Percentiles rank a stretch among this genome's conserved stretches.
phyloP scores from a whole-genome alignment of 2,113 vertebrate species.

The Cephalopholis sonnerati region DNA sequence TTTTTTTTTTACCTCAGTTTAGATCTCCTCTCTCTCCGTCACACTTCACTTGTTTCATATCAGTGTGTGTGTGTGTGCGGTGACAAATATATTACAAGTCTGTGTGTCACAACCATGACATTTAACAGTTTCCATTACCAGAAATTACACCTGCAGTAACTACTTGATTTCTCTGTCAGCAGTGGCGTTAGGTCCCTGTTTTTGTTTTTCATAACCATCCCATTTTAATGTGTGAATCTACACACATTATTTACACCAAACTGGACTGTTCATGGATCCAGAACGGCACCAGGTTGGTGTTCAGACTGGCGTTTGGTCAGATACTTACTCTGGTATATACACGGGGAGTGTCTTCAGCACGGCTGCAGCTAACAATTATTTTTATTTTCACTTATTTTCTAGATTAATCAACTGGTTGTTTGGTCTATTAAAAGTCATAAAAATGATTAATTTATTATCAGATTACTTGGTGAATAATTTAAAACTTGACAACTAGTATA shows the following conservation, averaged over 20 bases:
- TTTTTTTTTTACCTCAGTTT: slow-evolving; percentile 19
- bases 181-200: not conserved
- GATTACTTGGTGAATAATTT: too few species aligned
- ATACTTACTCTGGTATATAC: not conserved
- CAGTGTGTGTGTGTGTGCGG: slow-evolving; percentile 21
- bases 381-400: not conserved
- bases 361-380: not conserved
- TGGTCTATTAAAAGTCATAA: too few species aligned
- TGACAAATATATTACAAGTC: slow-evolving; percentile 23
- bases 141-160: slow-evolving; percentile 17
- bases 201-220: not conserved
- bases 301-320: not conserved
- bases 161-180: not conserved
- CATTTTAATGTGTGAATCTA: not conserved
- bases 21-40: slow-evolving; percentile 26
- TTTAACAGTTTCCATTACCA: slow-evolving; percentile 27
- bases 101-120: slow-evolving; percentile 16
- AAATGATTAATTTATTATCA: too few species aligned
- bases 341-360: not conserved
- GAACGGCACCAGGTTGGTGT: not conserved
- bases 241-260: not conserved
- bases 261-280: not conserved
- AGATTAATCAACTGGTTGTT: not conserved
- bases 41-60: slow-evolving; percentile 29
- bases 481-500: too few species aligned